Percentiles rank a stretch among this genome's conserved stretches.
Evolutionary conservation across 2,888 invertebrate genomes (phyloP).

Genomic region (Eupeodes luniger): DNA sequence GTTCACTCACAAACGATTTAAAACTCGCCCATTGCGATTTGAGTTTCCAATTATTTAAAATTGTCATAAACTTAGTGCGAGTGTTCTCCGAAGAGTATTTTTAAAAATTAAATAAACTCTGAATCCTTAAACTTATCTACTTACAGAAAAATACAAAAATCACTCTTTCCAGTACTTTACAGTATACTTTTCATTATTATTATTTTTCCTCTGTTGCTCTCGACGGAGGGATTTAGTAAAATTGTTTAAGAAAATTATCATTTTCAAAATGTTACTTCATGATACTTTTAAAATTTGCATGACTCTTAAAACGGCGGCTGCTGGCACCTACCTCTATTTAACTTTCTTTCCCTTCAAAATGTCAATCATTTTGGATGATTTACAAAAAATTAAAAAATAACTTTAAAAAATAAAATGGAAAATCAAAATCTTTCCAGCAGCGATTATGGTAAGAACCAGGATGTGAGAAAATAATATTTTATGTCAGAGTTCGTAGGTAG

Average conservation of each 20-base stretch:
- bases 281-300: neutral
- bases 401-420: neutral
- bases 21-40: neutral
- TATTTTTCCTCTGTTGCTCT: conserved; percentile 1
- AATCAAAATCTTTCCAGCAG: neutral
- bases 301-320: neutral
- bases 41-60: neutral
- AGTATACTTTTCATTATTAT: neutral
- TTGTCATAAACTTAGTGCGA: neutral
- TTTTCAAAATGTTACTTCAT: conserved; percentile 27
- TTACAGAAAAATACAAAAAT: neutral
- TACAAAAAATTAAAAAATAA: neutral
- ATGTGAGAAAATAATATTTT: conserved; percentile 29
- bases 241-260: conserved; percentile 49
- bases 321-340: too few relatives aligned
- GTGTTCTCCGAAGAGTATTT: neutral
- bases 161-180: neutral
- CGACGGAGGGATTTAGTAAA: conserved; percentile 32
- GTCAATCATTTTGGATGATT: conserved; percentile 11
- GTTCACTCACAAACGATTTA: too few relatives aligned
- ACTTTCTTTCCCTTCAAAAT: neutral
- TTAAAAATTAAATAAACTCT: neutral
- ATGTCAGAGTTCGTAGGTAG: conserved; percentile 56
- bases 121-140: neutral
- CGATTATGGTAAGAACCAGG: neutral